A percentile compares a stretch with the other conserved stretches of the same genome.
Evolutionary conservation across 2,888 invertebrate species (phyloP).

Genomic region (Parnassius orleans): DNA sequence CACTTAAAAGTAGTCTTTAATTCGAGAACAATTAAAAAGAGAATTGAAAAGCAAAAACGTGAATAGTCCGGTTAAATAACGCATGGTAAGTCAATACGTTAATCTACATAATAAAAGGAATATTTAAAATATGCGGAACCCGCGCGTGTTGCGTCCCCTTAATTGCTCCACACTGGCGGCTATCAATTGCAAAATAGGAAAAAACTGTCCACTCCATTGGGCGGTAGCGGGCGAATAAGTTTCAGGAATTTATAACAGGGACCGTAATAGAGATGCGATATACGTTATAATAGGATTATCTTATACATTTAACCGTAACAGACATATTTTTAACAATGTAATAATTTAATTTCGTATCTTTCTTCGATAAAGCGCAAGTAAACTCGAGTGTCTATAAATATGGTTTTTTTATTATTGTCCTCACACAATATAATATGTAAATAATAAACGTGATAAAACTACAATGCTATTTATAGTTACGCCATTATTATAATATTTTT

Average conservation of each 20-base stretch:
- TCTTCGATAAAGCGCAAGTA: too few species aligned
- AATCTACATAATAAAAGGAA: slow-evolving; percentile 77
- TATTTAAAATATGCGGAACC: slow-evolving; percentile 65
- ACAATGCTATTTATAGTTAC: too few species aligned
- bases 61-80: slow-evolving; percentile 36
- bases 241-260: slow-evolving; percentile 53
- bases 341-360: too few species aligned
- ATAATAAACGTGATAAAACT: too few species aligned
- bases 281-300: too few species aligned
- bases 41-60: slow-evolving; percentile 13
- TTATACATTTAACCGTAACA: too few species aligned
- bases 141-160: slow-evolving; percentile 54
- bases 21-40: not conserved
- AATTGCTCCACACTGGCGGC: slow-evolving; percentile 68
- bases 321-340: too few species aligned
- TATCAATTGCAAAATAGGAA: slow-evolving; percentile 76
- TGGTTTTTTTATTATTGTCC: too few species aligned
- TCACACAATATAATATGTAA: too few species aligned
- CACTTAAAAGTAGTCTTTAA: slow-evolving; percentile 6
- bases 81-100: slow-evolving; percentile 65
- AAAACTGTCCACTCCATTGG: slow-evolving; percentile 73
- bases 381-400: too few species aligned
- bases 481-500: too few species aligned
- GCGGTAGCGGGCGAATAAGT: slow-evolving; percentile 50
- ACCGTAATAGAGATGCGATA: slow-evolving; percentile 38